Evolutionary conservation across 2,888 invertebrate genomes (phyloP).

Genomic region (Gonocerus acuteangulatus): DNA sequence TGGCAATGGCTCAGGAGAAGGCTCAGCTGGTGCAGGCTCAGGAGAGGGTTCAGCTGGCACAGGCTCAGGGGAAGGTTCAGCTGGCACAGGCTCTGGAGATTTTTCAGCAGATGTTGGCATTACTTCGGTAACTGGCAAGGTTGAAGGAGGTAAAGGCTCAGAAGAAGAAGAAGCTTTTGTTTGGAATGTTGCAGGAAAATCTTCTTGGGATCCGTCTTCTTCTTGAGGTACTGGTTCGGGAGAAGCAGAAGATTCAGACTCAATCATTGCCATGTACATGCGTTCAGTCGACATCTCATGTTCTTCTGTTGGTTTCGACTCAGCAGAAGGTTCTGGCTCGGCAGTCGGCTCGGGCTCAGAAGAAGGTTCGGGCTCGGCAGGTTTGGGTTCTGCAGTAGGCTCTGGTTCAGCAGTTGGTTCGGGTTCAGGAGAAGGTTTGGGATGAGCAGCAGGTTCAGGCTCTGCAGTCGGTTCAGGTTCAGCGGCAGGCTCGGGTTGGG

Average conservation of each 20-base stretch:
- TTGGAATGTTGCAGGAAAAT: conserved; percentile 37
- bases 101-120: conserved; percentile 27
- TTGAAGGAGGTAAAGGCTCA: conserved; percentile 35
- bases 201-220: conserved; percentile 37
- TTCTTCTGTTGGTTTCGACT: conserved; percentile 35
- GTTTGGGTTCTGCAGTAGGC: conserved; percentile 38
- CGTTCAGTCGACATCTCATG: conserved; percentile 33
- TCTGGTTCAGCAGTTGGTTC: conserved; percentile 37
- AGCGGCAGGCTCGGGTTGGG: conserved; percentile 39
- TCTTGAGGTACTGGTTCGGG: conserved; percentile 31
- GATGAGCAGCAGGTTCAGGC: conserved; percentile 37
- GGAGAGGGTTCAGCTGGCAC: conserved; percentile 41
- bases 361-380: conserved; percentile 35
- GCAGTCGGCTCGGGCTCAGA: conserved; percentile 35
- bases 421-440: conserved; percentile 39
- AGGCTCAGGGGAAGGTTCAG: conserved; percentile 36
- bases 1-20: conserved; percentile 36
- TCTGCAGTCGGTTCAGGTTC: conserved; percentile 37
- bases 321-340: conserved; percentile 37
- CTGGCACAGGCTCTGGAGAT: conserved; percentile 34
- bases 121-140: conserved; percentile 35
- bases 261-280: conserved; percentile 35
- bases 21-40: conserved; percentile 34
- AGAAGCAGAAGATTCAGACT: conserved; percentile 35
- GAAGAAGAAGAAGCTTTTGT: conserved; percentile 36